These are phyloP conservation scores for Myotis vivesi DNA, from an alignment of 2,797 vertebrate genomes.

Conservation along the genomic window DNA sequence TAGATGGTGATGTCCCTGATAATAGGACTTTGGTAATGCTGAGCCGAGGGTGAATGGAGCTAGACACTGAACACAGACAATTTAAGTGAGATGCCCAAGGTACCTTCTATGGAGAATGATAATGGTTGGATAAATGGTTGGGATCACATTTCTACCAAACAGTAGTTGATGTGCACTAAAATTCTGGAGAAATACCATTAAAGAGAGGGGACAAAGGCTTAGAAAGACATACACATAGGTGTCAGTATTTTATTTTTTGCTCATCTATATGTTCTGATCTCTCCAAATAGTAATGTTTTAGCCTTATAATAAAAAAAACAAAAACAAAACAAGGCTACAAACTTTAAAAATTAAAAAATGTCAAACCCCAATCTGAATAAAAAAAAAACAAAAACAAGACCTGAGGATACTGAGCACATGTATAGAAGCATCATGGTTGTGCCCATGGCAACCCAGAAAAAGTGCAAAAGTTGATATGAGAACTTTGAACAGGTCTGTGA, in stretches of 20 bases:
- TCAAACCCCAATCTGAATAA: background rate
- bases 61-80: background rate
- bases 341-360: background rate
- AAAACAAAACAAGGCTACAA: background rate
- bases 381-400: constrained; percentile 7
- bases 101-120: background rate
- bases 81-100: background rate
- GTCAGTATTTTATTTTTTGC: background rate
- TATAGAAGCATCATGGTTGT: background rate
- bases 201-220: background rate
- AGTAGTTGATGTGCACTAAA: background rate
- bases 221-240: background rate
- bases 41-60: background rate
- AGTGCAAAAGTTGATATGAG: background rate
- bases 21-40: background rate
- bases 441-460: background rate
- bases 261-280: background rate
- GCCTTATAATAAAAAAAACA: background rate
- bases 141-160: background rate
- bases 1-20: background rate
- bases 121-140: background rate
- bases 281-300: background rate
- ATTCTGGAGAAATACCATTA: background rate
- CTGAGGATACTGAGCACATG: background rate
- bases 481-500: background rate